Base-by-base conservation (phyloP, 1,140 invertebrate species). In the Heterodera carotae region DNA sequence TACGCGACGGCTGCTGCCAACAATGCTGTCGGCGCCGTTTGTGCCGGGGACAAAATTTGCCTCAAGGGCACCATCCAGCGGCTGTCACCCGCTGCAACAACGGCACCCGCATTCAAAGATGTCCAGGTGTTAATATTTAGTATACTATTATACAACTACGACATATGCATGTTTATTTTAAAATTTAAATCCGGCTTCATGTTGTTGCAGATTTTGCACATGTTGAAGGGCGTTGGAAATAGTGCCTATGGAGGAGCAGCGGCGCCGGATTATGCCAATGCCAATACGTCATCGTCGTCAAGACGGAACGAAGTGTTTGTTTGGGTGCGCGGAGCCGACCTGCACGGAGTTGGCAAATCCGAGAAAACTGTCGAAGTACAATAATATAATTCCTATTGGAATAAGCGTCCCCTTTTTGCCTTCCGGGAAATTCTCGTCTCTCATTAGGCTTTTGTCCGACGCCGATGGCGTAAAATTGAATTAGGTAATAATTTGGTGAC, bases 231-330 rank as follows among this genome's bases (percentile, higher is more conserved):
- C 48, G 8, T 7, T 36, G 33, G 31, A 31, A 10, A 18, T 18
- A 31, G 62, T 66, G 29, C 62, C 12, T 12, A 66, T 66, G 29
- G 29, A 12, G 69, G 4, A 36, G 27, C 8, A 6, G 31, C n/a
- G 7, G 60, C 31, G 22, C 18, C n/a, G 68, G 36, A 43, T 62
- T 75, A 31, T 29, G 72, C 22, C 34, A n/a, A n/a, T n/a, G n/a
- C n/a, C n/a, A n/a, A n/a, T n/a, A n/a, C n/a, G n/a, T n/a, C n/a
- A n/a, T n/a, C n/a, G n/a, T n/a, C n/a, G n/a, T n/a, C n/a, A 29
- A 18, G 56, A 10, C 27, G 77, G 18, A 78, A 78, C 60, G 77
- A 78, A 69, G 39, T 78, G 59, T 78, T 69, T 29, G 36, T 78
- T 29, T 60, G 66, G 48, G 25, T 78, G 27, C 62, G 76, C 8